Base-by-base conservation (phyloP, 2,888 invertebrate species). In the Cerastis rubricosa region DNA sequence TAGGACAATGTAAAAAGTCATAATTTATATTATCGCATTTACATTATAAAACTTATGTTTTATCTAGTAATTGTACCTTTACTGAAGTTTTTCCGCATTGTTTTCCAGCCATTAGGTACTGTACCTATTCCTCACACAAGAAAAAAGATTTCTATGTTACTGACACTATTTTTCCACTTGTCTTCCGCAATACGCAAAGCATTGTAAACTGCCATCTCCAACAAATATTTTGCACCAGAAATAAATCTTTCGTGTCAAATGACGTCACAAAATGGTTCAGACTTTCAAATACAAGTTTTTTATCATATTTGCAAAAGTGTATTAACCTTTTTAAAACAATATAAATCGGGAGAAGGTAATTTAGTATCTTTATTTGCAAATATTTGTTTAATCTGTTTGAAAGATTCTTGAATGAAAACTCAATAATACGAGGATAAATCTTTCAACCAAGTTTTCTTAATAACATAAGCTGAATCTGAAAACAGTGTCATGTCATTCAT, bases 181-280 rank as follows among this genome's bases (percentile, higher is more conserved):
- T 71, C 61, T 81, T 83, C 81, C 78, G 72, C 71, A 72, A 81
- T 74, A 81, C 74, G 85, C 59, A 74, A 74, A 72, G 40, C 85
- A 81, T 78, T 83, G 68, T 59, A 59, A 73, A 45, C 71, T 68
- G 80, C 65, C 71, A 72, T 65, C 61, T 40, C 45, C 7, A 74
- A 73, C 25, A 71, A 80, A 74, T 72, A 61, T 78, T 83, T 78
- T 77, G n/a, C 63, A 81, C 74, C 66, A 83, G 69, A 72, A 78
- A 78, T 83, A 83, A 80, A 64, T 78, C 35, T 76, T 72, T 17
- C 71, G 19, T 78, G 64, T 67, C 66, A 29, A 65, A 70, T 75
- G 85, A 81, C 72, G 83, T 73, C 81, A 81, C 14, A 47, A 49
- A 0, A 17, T 22, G 29, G 35, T 66, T 51, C 43, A 43, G 12